Evolutionary conservation across 1,140 invertebrate genomes (phyloP).

Genomic region (Drosophila melanogaster): Release_6_plus_ISO1_MT NT_033777.3:28628501-28629000

Average conservation of each 20-base stretch:
- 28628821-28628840: constrained; percentile 60
- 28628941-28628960: constrained; percentile 79
- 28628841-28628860: constrained; percentile 64
- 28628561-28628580: constrained; percentile 30
- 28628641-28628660: constrained; percentile 8
- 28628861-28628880: background rate
- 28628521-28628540: constrained; percentile 50
- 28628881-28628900: background rate
- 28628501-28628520: constrained; percentile 13
- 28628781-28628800: constrained; percentile 30
- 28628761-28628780: constrained; percentile 24
- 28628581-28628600: constrained; percentile 56
- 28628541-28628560: constrained; percentile 57
- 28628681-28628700: constrained; percentile 56
- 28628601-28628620: constrained; percentile 59
- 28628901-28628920: constrained; percentile 1
- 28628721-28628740: constrained; percentile 21
- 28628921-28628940: constrained; percentile 52
- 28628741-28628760: constrained; percentile 14
- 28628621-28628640: constrained; percentile 20
- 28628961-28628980: constrained; percentile 71
- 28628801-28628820: constrained; percentile 43
- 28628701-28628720: constrained; percentile 27
- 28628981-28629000: constrained; percentile 69
- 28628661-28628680: constrained; percentile 72